These are phyloP conservation scores for Umimayanthus chanpuru DNA, from an alignment of 92 coral and sea anemone genomes.

Conservation along the genomic window DNA sequence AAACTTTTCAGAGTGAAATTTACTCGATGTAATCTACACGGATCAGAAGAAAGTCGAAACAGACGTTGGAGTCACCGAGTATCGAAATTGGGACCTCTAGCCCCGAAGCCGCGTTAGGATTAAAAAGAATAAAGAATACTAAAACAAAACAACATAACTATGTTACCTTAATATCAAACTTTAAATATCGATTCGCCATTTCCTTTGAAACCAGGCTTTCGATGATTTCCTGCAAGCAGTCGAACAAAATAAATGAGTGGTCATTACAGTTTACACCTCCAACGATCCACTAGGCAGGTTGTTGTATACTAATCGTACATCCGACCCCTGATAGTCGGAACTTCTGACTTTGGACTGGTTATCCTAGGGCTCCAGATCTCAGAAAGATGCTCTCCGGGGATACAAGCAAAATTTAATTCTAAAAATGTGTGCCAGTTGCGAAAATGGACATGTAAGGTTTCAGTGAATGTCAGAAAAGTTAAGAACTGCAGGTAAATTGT, in stretches of 20 bases:
- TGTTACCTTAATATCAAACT: constrained; percentile 88
- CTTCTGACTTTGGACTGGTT: too few relatives aligned
- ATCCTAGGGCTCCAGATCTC: too few relatives aligned
- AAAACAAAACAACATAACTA: not conserved
- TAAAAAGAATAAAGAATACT: not conserved
- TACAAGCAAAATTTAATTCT: too few relatives aligned
- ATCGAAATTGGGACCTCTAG: too few relatives aligned
- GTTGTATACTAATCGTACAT: not conserved
- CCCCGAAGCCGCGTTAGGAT: too few relatives aligned
- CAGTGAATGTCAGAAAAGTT: too few relatives aligned
- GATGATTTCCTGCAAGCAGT: constrained; percentile 76
- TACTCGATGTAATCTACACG: too few relatives aligned
- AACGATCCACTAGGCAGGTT: not conserved
- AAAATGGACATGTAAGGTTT: not conserved
- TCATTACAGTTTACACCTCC: not conserved
- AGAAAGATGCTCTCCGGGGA: too few relatives aligned
- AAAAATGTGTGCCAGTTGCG: not conserved
- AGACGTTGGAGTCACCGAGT: too few relatives aligned
- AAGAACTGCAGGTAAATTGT: not conserved
- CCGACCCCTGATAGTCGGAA: too few relatives aligned
- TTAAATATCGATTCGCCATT: constrained; percentile 89
- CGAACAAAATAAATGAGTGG: not conserved
- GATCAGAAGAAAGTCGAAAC: too few relatives aligned
- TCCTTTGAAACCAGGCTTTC: constrained; percentile 93
- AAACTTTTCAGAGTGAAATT: too few relatives aligned